These are phyloP conservation scores for Diacarnus erythraeanus DNA, from an alignment of 37 sponge, comb jelly and placozoan genomes.

Conservation along the genomic window DNA sequence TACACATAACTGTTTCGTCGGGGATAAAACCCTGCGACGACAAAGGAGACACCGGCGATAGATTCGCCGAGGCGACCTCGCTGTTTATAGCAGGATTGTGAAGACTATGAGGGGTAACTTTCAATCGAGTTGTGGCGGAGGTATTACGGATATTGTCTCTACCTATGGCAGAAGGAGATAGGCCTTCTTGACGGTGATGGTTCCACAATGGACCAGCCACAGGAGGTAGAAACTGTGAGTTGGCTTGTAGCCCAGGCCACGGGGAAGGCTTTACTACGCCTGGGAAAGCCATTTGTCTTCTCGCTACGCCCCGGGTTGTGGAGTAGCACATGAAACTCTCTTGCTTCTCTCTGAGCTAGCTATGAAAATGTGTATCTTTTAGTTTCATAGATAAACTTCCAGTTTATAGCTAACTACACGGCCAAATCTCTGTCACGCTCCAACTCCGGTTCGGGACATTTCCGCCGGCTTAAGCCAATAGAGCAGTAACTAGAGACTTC, in stretches of 20 bases:
- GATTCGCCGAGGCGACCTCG: background rate
- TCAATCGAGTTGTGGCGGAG: constrained; percentile 10
- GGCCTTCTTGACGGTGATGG: background rate
- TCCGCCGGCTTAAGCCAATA: no score
- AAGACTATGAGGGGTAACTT: background rate
- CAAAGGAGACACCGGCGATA: background rate
- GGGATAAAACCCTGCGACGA: background rate
- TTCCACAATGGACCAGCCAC: constrained; percentile 1
- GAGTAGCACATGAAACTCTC: constrained; percentile 29
- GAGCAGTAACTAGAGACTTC: no score
- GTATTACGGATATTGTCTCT: background rate
- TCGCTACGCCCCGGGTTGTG: background rate
- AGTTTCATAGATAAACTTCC: no score
- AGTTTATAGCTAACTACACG: no score
- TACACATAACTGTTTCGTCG: background rate
- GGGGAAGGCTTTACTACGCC: constrained; percentile 19
- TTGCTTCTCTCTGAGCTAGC: no score
- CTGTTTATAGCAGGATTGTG: background rate
- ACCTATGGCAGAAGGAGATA: background rate
- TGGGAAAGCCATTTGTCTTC: constrained; percentile 29
- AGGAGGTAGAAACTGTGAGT: constrained; percentile 9
- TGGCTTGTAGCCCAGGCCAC: background rate
- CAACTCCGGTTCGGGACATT: no score
- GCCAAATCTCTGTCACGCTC: no score
- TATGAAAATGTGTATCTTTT: no score